Evolutionary conservation across 2,113 vertebrate species (phyloP).

Genomic region (Psammodynastes pulverulentus): DNA sequence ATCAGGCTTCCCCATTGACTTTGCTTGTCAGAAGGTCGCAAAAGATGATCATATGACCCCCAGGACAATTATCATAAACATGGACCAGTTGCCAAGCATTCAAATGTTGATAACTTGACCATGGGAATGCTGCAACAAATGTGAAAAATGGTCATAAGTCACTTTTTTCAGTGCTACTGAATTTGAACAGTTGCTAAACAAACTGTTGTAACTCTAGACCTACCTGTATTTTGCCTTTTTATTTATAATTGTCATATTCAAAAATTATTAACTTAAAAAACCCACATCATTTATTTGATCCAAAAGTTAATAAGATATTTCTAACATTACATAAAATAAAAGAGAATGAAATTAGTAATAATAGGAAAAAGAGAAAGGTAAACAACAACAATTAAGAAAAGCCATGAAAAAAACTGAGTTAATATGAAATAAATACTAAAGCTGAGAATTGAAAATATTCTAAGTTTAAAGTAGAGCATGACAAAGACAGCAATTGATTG

Average conservation of each 20-base stretch:
- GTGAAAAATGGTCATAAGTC: not conserved
- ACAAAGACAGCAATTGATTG: not conserved
- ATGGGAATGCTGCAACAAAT: not conserved
- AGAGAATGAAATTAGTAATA: not conserved
- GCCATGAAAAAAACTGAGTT: not conserved
- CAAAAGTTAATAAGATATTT: not conserved
- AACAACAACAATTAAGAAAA: not conserved
- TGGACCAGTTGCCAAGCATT: not conserved
- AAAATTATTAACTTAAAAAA: not conserved
- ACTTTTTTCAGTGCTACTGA: not conserved
- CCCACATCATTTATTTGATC: not conserved
- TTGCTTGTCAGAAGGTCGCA: not conserved
- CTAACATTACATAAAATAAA: not conserved
- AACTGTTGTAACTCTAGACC: not conserved
- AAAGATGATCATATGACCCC: not conserved
- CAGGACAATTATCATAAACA: not conserved
- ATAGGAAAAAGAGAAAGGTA: not conserved
- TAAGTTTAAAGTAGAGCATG: not conserved
- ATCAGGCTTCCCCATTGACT: not conserved
- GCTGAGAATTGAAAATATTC: not conserved
- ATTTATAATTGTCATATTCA: not conserved
- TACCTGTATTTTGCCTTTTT: not conserved
- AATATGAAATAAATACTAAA: not conserved
- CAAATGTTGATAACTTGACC: not conserved
- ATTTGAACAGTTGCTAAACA: not conserved